Base-by-base conservation (phyloP, 2,797 vertebrate genomes). In the Hyperoplus lanceolatus region DNA sequence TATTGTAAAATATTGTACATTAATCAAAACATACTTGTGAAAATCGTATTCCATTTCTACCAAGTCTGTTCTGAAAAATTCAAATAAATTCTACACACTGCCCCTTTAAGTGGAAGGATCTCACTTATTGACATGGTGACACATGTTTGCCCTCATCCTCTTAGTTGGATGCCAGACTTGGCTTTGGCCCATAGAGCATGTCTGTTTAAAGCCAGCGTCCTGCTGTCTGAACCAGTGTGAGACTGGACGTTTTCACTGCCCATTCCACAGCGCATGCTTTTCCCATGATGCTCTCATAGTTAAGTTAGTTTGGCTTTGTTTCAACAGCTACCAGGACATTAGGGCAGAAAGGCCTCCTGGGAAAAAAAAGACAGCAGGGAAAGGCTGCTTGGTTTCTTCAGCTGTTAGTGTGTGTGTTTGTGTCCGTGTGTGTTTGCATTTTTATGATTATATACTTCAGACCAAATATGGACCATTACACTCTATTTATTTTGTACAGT, bases 191-290 rank as follows among this genome's bases (percentile, higher is more conserved):
- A 41, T 14, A 38, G 45, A 79, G 45, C 54, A 6, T 42, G 64
- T 53, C 73, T 14, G 70, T 55, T 84, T 73, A 64, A 61, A 72
- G 71, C 68, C 70, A 77, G 78, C 14, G 54, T 80, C 82, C 86
- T 48, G 83, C 72, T 63, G 77, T 55, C 18, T 87, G 76, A 58
- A 77, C 61, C 73, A 56, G 46, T 70, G 54, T 70, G 64, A 79
- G 51, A 18, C 72, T 65, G 85, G 73, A 69, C 69, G 9, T 73
- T 70, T 68, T 62, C 45, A 29, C 48, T 41, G 79, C 65, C 53
- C 66, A 64, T 82, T 89, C 80, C 68, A 43, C 51, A 68, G 79
- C 70, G 56, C 77, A 86, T 87, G 73, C 81, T 86, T 89, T 83
- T 86, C 79, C 64, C 69, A 83, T 89, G 87, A 90, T 75, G 79